Base-by-base conservation (phyloP, 2,888 invertebrate species). In the Oegoconia quadripuncta region DNA sequence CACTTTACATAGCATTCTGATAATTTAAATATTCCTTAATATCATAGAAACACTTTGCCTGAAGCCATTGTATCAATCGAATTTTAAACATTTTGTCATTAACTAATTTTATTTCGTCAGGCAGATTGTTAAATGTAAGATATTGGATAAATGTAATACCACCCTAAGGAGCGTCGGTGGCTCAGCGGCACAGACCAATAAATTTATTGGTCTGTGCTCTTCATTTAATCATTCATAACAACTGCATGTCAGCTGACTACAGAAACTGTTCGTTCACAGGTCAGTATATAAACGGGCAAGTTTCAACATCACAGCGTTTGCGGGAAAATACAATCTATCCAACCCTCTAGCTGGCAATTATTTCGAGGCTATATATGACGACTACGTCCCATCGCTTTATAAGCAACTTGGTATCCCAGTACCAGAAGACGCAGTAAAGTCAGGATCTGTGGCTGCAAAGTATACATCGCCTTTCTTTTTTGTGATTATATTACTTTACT, bases 281-380 rank as follows among this genome's bases (percentile, higher is more conserved):
- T 25, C 30, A 6, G 8, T 13, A 1, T 18, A 3, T 4, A 12
- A 64, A 64, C 66, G 72, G 15, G 60, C 46, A 2, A 50, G 46
- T 3, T 72, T 72, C 49, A 64, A 63, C 15, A 64, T 65, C 31
- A 41, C 69, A 35, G 89, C 89, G 13, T 93, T 93, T 59, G 93
- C 93, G 0, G 58, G 78, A 9, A 93, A 93, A 59, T 91, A 94
- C 64, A 87, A 89, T 2, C 79, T 95, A 12, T 92, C 90, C 1
- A 75, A 90, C 20, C 93, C 94, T 0, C 71, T 94, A 30, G 93
- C 93, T 41, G 95, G 93, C 5, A 95, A 95, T 63, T 91, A 93
- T 64, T 95, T 89, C 64, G 90, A 91, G 66, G 93, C 95, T 0
- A 83, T 93, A 56, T 94, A 88, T 64, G 94, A 95, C 59, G 92